Percentiles rank a stretch among this genome's conserved stretches.
phyloP scores from a whole-genome alignment of 1,140 invertebrate species.

The Danaus melanippus region DNA sequence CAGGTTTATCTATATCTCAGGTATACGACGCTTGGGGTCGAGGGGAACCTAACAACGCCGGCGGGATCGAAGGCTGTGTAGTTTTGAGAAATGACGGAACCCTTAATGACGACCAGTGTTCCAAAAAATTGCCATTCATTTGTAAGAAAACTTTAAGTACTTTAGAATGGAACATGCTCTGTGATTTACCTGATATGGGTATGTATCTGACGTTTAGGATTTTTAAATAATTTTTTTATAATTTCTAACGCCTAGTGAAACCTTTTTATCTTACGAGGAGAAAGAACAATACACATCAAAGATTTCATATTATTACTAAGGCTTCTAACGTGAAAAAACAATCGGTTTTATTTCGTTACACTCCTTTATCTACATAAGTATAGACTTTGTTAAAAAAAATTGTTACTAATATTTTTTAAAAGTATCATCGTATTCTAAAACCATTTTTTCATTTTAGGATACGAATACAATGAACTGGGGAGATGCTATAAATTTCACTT shows the following conservation, averaged over 20 bases:
- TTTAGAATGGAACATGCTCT: conserved; percentile 45
- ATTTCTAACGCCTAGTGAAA: too few species aligned
- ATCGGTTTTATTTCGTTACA: too few species aligned
- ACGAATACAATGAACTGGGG: conserved; percentile 34
- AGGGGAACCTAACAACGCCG: conserved; percentile 46
- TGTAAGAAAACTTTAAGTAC: conserved; percentile 46
- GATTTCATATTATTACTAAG: too few species aligned
- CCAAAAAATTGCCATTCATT: conserved; percentile 36
- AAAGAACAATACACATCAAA: too few species aligned
- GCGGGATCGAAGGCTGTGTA: conserved; percentile 42
- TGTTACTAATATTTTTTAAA: neutral
- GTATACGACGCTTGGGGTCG: conserved; percentile 43
- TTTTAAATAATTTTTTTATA: too few species aligned
- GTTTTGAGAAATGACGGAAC: conserved; percentile 28
- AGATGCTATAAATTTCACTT: conserved; percentile 62
- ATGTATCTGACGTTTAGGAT: conserved; percentile 5
- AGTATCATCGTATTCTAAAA: neutral
- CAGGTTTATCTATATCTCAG: conserved; percentile 38
- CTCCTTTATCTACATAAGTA: too few species aligned
- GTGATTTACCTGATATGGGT: conserved; percentile 49
- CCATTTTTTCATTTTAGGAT: conserved; percentile 31
- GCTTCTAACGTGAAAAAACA: too few species aligned
- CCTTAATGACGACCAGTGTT: conserved; percentile 43
- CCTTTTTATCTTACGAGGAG: too few species aligned
- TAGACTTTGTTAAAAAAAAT: too few species aligned